Conservation (phyloP, 2,888 invertebrate species). For the Halictus ligatus region DNA sequence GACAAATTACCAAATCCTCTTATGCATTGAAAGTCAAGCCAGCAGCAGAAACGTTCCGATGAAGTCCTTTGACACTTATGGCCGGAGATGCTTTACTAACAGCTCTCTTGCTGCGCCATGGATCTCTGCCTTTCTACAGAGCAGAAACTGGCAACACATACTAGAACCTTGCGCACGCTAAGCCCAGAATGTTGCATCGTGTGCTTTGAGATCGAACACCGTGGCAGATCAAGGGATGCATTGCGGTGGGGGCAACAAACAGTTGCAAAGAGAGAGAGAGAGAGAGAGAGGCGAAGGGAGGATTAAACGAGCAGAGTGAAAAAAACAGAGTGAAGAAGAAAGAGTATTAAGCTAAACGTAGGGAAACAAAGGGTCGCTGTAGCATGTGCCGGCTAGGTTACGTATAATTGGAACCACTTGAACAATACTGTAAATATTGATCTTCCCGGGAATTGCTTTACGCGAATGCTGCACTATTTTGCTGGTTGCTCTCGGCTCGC, state of each 20-base stretch:
- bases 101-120: neutral
- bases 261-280: neutral
- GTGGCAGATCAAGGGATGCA: conserved; percentile 32
- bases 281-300: neutral
- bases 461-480: neutral
- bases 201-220: conserved; percentile 63
- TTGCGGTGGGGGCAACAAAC: conserved; percentile 14
- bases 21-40: conserved; percentile 7
- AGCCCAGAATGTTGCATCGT: conserved; percentile 30
- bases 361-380: conserved; percentile 24
- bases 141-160: neutral
- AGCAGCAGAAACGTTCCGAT: conserved; percentile 27
- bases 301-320: neutral
- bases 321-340: neutral
- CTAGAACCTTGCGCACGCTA: neutral
- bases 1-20: conserved; percentile 11
- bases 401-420: neutral
- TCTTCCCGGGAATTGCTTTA: neutral
- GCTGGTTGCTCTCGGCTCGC: neutral
- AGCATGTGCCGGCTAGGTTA: neutral
- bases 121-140: neutral
- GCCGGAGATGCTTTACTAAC: conserved; percentile 24
- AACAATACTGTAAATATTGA: conserved; percentile 15
- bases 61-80: conserved; percentile 60
- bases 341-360: neutral